A percentile compares a stretch with the other conserved stretches of the same genome.
phyloP scores from a whole-genome alignment of 64 coral and sea anemone genomes.

The Pachyseris speciosa region DNA sequence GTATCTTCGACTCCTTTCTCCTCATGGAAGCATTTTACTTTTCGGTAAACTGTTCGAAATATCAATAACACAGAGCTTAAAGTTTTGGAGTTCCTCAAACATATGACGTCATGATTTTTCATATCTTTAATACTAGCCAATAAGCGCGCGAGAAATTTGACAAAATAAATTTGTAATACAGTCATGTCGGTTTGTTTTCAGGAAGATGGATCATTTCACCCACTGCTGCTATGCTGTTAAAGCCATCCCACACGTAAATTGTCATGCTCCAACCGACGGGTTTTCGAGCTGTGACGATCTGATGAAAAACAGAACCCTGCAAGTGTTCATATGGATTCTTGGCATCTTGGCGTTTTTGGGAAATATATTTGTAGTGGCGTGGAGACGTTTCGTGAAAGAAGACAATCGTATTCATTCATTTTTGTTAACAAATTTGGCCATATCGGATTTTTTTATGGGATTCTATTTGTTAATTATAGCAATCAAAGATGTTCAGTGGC shows the following conservation, averaged over 20 bases:
- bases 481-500: no score
- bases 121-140: no score
- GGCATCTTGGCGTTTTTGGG: constrained; percentile 56
- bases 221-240: constrained; percentile 48
- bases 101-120: no score
- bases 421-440: constrained; percentile 56
- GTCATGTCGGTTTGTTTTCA: neutral
- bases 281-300: constrained; percentile 74
- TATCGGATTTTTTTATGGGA: constrained; percentile 72
- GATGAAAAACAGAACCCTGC: constrained; percentile 56
- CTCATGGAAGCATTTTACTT: no score
- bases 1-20: no score
- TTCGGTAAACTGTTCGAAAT: no score
- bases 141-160: no score
- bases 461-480: constrained; percentile 72
- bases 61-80: no score
- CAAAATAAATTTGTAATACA: no score
- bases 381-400: constrained; percentile 13
- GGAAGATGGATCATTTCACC: constrained; percentile 47
- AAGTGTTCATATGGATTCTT: constrained; percentile 72
- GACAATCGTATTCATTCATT: constrained; percentile 61
- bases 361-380: constrained; percentile 43
- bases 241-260: constrained; percentile 23
- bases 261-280: constrained; percentile 31
- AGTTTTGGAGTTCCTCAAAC: no score